Percentiles rank a stretch among this genome's conserved stretches.
Evolutionary conservation across 2,113 vertebrate species (phyloP).

Genomic region (Tragelaphus imberbis): DNA sequence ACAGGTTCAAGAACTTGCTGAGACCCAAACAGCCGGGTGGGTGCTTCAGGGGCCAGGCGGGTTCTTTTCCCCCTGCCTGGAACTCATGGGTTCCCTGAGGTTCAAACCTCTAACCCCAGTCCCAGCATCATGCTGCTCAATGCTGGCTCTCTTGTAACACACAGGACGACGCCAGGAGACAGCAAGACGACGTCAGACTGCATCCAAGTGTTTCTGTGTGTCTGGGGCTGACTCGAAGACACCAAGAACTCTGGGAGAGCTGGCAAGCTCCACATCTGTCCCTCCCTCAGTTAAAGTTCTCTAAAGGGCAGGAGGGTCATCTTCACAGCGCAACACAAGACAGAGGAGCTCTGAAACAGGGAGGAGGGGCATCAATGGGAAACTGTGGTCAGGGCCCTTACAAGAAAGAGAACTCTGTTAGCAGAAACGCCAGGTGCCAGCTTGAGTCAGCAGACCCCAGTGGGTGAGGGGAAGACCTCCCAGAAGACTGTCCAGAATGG

Average conservation of each 20-base stretch:
- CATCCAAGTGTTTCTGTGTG: not conserved
- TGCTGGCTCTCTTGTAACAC: not conserved
- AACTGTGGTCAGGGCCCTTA: conserved; percentile 18
- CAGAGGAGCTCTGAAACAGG: not conserved
- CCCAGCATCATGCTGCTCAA: not conserved
- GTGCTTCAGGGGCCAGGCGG: not conserved
- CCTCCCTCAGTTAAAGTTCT: not conserved
- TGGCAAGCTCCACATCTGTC: not conserved
- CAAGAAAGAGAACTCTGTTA: not conserved
- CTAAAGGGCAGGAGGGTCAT: not conserved
- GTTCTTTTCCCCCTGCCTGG: not conserved
- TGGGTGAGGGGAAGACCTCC: not conserved
- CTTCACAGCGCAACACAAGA: not conserved
- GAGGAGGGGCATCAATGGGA: not conserved
- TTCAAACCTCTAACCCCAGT: conserved; percentile 4
- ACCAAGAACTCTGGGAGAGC: not conserved
- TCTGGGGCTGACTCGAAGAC: not conserved
- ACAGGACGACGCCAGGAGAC: not conserved
- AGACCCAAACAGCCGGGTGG: not conserved
- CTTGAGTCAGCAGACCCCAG: conserved; percentile 31
- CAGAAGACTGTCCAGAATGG: not conserved
- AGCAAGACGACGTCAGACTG: not conserved
- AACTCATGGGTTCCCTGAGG: not conserved
- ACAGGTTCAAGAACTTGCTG: not conserved
- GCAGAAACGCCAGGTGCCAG: conserved; percentile 14